Conservation (phyloP, 2,113 vertebrate genomes). For the Thalassarche chlororhynchos region DNA sequence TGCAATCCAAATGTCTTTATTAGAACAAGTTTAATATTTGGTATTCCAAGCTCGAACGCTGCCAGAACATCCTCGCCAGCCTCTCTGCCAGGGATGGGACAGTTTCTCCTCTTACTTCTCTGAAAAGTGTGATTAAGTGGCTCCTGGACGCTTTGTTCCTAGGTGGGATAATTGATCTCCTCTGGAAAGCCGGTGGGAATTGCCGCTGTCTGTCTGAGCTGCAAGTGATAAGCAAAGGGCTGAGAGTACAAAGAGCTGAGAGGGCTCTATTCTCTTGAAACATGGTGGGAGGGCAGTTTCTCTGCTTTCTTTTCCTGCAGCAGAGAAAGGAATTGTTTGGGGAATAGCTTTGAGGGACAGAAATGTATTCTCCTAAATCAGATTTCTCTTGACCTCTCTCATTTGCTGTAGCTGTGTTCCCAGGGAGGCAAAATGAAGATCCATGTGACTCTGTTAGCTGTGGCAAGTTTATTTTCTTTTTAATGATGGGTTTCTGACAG, state of each 20-base stretch:
- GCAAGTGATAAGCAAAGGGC: slow-evolving; percentile 39
- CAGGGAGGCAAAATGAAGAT: neutral
- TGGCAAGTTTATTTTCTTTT: neutral
- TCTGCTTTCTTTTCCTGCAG: neutral
- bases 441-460: neutral
- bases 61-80: neutral
- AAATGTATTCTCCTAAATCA: slow-evolving; percentile 7
- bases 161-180: slow-evolving; percentile 14
- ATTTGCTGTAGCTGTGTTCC: neutral
- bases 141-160: slow-evolving; percentile 4
- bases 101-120: neutral
- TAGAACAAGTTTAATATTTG: neutral
- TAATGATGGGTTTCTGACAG: neutral
- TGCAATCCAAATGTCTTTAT: neutral
- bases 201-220: neutral
- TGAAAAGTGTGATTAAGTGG: neutral
- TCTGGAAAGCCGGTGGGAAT: neutral
- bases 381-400: slow-evolving; percentile 12
- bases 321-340: neutral
- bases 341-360: slow-evolving; percentile 18
- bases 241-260: neutral
- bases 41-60: neutral
- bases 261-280: slow-evolving; percentile 24
- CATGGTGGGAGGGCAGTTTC: neutral
- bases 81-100: neutral